Evolutionary conservation across 1,140 invertebrate genomes (phyloP).

Genomic region (Atopsyche davidsoni): DNA sequence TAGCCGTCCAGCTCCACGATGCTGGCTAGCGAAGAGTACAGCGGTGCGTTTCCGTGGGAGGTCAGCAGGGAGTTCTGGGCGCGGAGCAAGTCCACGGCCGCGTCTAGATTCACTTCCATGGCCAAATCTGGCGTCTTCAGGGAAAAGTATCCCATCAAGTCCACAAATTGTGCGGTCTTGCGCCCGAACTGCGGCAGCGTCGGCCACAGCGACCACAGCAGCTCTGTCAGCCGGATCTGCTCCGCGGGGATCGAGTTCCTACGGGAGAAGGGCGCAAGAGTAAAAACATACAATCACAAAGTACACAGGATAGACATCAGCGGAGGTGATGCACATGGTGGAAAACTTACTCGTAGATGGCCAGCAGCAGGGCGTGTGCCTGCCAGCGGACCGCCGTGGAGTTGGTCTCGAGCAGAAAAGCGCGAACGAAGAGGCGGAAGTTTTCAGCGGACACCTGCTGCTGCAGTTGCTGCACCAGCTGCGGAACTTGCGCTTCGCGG

Average conservation of each 20-base stretch:
- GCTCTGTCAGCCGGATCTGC: slow-evolving; percentile 71
- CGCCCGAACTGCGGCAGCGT: slow-evolving; percentile 83
- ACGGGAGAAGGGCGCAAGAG: slow-evolving; percentile 2
- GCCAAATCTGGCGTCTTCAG: slow-evolving; percentile 65
- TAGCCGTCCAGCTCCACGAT: slow-evolving; percentile 94
- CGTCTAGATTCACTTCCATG: slow-evolving; percentile 60
- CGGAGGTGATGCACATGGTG: not conserved
- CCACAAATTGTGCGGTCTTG: slow-evolving; percentile 94
- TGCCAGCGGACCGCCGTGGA: slow-evolving; percentile 91
- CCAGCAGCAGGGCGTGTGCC: slow-evolving; percentile 81
- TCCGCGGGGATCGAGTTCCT: slow-evolving; percentile 70
- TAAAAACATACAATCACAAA: not conserved
- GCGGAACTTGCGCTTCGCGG: slow-evolving; percentile 43
- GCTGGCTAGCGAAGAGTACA: slow-evolving; percentile 86
- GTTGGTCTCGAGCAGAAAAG: slow-evolving; percentile 91
- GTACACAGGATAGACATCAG: not conserved
- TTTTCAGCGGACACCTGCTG: slow-evolving; percentile 47
- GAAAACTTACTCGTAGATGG: slow-evolving; percentile 69
- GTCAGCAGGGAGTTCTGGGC: slow-evolving; percentile 82
- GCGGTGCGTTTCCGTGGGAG: slow-evolving; percentile 88
- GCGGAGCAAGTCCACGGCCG: slow-evolving; percentile 76
- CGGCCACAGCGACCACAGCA: slow-evolving; percentile 90
- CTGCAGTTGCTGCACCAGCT: slow-evolving; percentile 43
- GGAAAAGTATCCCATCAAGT: slow-evolving; percentile 89
- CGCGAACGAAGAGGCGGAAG: slow-evolving; percentile 70